A percentile compares a stretch with the other conserved stretches of the same genome.
Conservation (phyloP, 1,140 invertebrate species). For the Patella vulgata region DNA sequence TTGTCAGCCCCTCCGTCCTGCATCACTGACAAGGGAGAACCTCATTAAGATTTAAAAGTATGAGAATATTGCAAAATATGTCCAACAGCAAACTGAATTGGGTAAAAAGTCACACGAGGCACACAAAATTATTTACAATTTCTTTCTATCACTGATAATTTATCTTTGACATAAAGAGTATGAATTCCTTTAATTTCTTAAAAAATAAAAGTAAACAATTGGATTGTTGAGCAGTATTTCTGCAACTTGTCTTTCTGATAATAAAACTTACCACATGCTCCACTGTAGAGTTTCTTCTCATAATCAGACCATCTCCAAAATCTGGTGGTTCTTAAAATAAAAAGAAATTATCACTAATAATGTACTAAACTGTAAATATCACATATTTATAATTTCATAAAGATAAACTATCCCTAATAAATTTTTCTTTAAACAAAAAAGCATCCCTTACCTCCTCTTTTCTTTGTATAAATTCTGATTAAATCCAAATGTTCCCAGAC, state of each 20-base stretch:
- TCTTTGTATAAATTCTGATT: slow-evolving; percentile 98
- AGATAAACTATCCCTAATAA: too few species aligned
- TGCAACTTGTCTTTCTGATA: background rate
- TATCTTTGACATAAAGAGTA: too few species aligned
- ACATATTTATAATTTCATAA: too few species aligned
- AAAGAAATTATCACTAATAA: slow-evolving; percentile 2
- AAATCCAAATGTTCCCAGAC: slow-evolving; percentile 95
- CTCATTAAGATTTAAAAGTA: too few species aligned
- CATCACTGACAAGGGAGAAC: too few species aligned
- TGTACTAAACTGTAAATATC: background rate
- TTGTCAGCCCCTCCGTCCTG: too few species aligned
- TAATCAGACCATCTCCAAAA: slow-evolving; percentile 93
- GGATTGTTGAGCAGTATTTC: background rate
- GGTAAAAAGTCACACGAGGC: too few species aligned
- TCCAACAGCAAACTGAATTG: too few species aligned
- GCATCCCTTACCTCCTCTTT: slow-evolving; percentile 78
- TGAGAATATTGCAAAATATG: too few species aligned
- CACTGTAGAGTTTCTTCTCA: slow-evolving; percentile 89
- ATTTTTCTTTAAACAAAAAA: too few species aligned
- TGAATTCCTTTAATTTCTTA: slow-evolving; percentile 4
- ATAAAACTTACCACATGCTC: slow-evolving; percentile 81
- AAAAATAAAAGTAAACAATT: background rate
- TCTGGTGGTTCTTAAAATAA: slow-evolving; percentile 82
- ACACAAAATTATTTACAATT: too few species aligned
- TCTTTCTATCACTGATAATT: too few species aligned